Evolutionary conservation across 2,113 vertebrate genomes (phyloP).

Genomic region (Rhizomys pruinosus): DNA sequence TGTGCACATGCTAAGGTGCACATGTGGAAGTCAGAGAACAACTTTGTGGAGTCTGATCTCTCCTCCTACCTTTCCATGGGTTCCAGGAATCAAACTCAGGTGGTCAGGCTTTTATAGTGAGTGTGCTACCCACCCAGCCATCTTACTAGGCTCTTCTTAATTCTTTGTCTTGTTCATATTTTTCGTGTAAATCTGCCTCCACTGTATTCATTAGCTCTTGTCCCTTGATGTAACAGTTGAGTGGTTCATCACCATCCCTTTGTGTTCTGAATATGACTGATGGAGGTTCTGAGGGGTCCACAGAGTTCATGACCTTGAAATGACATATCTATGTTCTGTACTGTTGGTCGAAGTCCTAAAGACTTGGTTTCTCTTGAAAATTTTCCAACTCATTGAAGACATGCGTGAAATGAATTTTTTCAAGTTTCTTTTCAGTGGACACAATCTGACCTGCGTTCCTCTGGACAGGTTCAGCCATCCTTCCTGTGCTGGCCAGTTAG

Average conservation of each 20-base stretch:
- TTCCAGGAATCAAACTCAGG: background rate
- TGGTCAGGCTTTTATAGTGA: too few relatives aligned
- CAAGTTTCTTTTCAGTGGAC: background rate
- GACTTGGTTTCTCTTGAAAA: conserved; percentile 15
- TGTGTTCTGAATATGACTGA: background rate
- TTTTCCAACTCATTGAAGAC: conserved; percentile 18
- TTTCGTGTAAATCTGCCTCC: background rate
- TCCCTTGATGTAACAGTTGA: background rate
- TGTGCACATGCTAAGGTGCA: background rate
- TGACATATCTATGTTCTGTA: background rate
- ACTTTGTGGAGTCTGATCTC: background rate
- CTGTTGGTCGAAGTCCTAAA: background rate
- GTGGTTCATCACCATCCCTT: background rate
- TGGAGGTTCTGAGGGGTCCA: background rate
- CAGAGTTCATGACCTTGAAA: background rate
- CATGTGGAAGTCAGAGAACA: background rate
- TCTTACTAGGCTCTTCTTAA: background rate
- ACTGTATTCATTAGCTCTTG: background rate
- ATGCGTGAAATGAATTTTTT: background rate
- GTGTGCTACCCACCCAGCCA: background rate
- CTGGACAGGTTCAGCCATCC: background rate
- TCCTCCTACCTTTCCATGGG: background rate
- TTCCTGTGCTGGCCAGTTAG: background rate
- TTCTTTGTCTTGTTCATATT: conserved; percentile 21
- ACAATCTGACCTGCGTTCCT: background rate